A percentile compares a stretch with the other conserved stretches of the same genome.
These are phyloP conservation scores for Anser cygnoides DNA, from an alignment of 2,113 vertebrate species.

Conservation along the genomic window DNA sequence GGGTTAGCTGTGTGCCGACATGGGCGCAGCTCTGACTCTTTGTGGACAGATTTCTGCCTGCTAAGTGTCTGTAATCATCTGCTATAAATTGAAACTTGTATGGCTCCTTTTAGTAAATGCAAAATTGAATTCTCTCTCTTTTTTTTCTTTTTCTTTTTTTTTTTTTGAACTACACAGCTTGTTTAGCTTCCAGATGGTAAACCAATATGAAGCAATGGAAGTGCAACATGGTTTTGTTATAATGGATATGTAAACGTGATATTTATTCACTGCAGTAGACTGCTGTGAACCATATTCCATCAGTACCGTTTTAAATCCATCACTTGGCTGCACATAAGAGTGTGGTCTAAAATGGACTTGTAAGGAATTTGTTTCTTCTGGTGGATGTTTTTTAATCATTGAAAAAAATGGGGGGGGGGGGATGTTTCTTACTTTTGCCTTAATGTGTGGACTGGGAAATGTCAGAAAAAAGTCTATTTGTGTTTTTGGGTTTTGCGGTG, in stretches of 20 bases:
- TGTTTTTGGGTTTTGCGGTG: not conserved
- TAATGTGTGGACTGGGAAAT: not conserved
- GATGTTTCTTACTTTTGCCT: not conserved
- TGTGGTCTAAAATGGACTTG: not conserved
- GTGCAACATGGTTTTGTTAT: conserved; percentile 50
- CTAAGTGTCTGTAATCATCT: conserved; percentile 34
- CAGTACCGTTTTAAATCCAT: conserved; percentile 54
- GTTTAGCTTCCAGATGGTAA: conserved; percentile 79
- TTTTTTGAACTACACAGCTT: conserved; percentile 63
- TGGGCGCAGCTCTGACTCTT: conserved; percentile 21
- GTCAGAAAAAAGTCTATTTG: not conserved
- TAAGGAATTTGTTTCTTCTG: not conserved
- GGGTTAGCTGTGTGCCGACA: not conserved
- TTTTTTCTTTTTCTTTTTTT: not conserved
- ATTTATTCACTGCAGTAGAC: conserved; percentile 74
- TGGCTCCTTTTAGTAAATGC: conserved; percentile 64
- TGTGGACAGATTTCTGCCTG: conserved; percentile 38
- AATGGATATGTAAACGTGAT: conserved; percentile 79
- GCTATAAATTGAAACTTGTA: conserved; percentile 51
- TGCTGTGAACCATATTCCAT: conserved; percentile 63
- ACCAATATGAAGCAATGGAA: conserved; percentile 73
- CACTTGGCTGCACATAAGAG: conserved; percentile 25
- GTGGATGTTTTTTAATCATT: not conserved
- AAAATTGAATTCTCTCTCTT: conserved; percentile 45
- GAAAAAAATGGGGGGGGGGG: not conserved